Conservation (phyloP, 2,113 vertebrate species). For the Pycnonotus jocosus region DNA sequence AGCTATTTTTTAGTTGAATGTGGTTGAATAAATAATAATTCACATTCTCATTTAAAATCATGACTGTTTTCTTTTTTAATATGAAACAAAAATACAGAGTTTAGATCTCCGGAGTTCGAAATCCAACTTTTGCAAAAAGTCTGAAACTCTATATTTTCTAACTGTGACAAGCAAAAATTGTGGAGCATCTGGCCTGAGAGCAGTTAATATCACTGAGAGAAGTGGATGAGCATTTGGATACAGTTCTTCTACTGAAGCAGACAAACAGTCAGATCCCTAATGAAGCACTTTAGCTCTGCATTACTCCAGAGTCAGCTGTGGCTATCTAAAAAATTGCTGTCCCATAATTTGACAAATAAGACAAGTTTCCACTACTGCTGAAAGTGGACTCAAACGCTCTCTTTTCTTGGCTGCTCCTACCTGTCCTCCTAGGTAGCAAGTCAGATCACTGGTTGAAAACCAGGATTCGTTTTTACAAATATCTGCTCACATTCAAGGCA, state of each 20-base stretch:
- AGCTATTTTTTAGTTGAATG: neutral
- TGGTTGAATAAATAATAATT: neutral
- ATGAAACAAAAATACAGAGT: neutral
- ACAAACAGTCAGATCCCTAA: neutral
- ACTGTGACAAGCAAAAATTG: neutral
- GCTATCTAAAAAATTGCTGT: neutral
- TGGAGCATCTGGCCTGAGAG: neutral
- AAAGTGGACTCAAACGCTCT: neutral
- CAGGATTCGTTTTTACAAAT: neutral
- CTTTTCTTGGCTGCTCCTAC: neutral
- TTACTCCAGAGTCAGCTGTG: neutral
- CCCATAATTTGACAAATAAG: neutral
- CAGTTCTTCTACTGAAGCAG: neutral
- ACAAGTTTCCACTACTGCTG: neutral
- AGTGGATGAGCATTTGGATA: neutral
- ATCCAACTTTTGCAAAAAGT: neutral
- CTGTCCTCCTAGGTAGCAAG: neutral
- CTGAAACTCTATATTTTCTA: neutral
- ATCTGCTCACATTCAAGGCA: neutral
- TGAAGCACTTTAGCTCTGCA: neutral
- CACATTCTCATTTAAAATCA: neutral
- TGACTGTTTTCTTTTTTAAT: neutral
- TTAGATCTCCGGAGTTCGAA: neutral
- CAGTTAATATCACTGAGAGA: neutral
- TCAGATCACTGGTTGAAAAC: neutral